These are phyloP conservation scores for Cataglyphis rosenhaueri DNA, from an alignment of 2,888 invertebrate genomes.

Conservation along the genomic window DNA sequence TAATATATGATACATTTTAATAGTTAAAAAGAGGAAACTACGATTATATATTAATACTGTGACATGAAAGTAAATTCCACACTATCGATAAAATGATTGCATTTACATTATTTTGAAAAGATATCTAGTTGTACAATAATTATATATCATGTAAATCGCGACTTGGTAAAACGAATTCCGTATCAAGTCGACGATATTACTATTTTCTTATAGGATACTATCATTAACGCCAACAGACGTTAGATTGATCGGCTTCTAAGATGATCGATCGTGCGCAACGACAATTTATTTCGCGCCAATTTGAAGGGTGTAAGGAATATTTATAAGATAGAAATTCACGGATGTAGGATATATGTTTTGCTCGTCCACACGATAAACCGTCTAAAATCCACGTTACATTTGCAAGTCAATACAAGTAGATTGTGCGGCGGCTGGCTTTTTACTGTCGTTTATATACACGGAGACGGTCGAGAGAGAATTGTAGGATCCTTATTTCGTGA, in stretches of 20 bases:
- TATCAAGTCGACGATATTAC: background rate
- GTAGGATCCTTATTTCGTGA: background rate
- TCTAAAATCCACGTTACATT: background rate
- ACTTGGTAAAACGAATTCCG: background rate
- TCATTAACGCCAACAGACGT: background rate
- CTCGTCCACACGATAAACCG: background rate
- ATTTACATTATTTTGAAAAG: background rate
- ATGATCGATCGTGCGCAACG: background rate
- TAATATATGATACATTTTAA: conserved; percentile 37
- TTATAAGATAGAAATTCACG: conserved; percentile 7
- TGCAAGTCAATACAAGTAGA: conserved; percentile 16
- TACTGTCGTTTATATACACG: background rate
- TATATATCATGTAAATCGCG: background rate
- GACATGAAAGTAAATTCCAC: conserved; percentile 12
- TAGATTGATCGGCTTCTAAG: background rate
- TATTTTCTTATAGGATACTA: background rate
- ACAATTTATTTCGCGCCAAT: conserved; percentile 8
- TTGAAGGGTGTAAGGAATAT: background rate
- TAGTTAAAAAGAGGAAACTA: conserved; percentile 1
- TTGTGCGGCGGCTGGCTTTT: background rate
- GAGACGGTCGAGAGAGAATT: background rate
- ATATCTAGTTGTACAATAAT: conserved; percentile 15
- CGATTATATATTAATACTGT: conserved; percentile 11
- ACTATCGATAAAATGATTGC: background rate
- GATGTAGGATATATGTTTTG: background rate